Conservation (phyloP, 2,113 vertebrate species). For the Madoqua kirkii region DNA sequence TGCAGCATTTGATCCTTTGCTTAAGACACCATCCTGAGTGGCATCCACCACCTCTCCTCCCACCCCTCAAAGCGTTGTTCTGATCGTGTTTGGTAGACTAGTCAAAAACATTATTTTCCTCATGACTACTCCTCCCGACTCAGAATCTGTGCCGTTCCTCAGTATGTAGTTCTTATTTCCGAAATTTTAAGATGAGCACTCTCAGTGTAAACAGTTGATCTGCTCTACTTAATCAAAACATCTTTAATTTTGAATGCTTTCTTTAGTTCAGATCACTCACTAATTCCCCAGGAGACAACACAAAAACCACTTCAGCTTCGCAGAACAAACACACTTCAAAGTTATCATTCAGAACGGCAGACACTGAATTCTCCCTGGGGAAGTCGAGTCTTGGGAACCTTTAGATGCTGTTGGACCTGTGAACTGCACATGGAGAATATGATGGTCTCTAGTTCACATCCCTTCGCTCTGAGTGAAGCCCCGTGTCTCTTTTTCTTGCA, state of each 20-base stretch:
- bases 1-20: accelerated
- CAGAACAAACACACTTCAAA: constrained; percentile 7
- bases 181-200: background rate
- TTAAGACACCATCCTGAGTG: background rate
- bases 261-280: background rate
- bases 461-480: background rate
- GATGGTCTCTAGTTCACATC: background rate
- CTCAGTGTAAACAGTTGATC: background rate
- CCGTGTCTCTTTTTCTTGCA: background rate
- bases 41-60: too few relatives aligned
- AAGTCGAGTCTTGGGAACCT: background rate
- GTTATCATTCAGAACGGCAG: background rate
- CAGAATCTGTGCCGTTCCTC: background rate
- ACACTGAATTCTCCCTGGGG: background rate
- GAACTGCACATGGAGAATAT: background rate
- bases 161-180: background rate
- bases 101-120: background rate
- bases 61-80: background rate
- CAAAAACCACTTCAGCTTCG: background rate
- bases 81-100: background rate
- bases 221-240: constrained; percentile 30
- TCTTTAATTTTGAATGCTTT: constrained; percentile 5
- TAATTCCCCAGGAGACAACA: background rate
- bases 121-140: accelerated
- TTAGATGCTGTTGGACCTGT: background rate